These are phyloP conservation scores for Proterorhinus semilunaris DNA, from an alignment of 2,113 vertebrate species.

Conservation along the genomic window DNA sequence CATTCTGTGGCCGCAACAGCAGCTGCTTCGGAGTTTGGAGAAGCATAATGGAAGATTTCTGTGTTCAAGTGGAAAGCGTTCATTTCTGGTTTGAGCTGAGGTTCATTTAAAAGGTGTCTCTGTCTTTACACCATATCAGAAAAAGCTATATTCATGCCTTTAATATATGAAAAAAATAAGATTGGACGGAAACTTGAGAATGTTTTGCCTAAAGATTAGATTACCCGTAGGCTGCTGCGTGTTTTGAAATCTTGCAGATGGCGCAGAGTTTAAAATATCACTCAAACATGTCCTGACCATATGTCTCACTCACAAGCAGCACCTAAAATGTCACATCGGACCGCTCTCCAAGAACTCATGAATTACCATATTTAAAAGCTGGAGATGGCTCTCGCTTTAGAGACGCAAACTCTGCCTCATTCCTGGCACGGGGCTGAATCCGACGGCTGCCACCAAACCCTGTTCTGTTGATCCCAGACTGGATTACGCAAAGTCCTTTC, in stretches of 20 bases:
- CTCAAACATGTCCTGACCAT: background rate
- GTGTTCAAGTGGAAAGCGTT: no score
- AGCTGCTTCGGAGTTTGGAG: no score
- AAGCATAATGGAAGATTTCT: no score
- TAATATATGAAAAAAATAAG: no score
- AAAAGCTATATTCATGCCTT: no score
- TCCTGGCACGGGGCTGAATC: background rate
- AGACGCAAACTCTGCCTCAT: background rate
- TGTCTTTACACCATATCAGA: no score
- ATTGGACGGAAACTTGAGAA: no score
- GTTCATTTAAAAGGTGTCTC: no score
- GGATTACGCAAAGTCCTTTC: slow-evolving; percentile 1
- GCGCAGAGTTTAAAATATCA: background rate
- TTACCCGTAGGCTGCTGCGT: no score
- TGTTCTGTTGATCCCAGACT: slow-evolving; percentile 7
- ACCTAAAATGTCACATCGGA: background rate
- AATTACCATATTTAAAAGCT: background rate
- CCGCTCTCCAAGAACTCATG: background rate
- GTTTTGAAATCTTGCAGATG: background rate
- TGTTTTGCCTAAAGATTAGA: no score
- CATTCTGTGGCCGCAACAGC: no score
- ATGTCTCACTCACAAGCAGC: background rate
- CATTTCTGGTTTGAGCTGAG: no score
- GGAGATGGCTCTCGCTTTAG: background rate
- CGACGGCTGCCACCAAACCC: slow-evolving; percentile 1